Evolutionary conservation across 1,140 invertebrate species (phyloP), one percentile per base, ranked within the genome.

Genomic region (Mactra quadrangularis): DNA sequence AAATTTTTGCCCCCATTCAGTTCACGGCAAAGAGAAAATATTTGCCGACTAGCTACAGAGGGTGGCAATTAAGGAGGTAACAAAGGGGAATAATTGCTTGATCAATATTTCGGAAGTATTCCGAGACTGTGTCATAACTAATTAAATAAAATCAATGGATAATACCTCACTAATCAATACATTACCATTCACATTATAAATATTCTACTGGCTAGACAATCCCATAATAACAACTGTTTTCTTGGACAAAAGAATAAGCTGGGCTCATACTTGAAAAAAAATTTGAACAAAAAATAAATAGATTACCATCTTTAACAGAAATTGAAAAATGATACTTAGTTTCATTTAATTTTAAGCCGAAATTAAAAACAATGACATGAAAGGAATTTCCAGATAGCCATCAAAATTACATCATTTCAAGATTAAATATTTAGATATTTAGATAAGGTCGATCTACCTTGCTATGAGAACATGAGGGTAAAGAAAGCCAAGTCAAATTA

Each of bases 131-230:
- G 72, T 25, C 55, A 50, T 59, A 76, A 76, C 72, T 62, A 76
- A 76, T 76, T 76, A 76, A 60, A 53, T 60, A 35, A 47, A 76
- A 76, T 76, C 72, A 76, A 76, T 76, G 72, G 31, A 62, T 76
- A 62, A 62, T 76, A 35, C 57, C 57, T 62, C 50, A 62, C 35
- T 41, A 35, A 76, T 76, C 55, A 60, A 72, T 72, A 72, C 52
- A 7, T 50, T 1, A 35, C 33, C 38, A 41, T 47, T 72, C 38
- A 72, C 55, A 38, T 50, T 19, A 70, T 41, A 15, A 15, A 52
- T 55, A 22, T 35, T 35, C 50, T 25, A n/a, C 50, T 35, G 38
- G n/a, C 52, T 13, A n/a, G n/a, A 41, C 6, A 41, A 15, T 41
- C 38, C n/a, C n/a, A n/a, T 41, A 41, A 7, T 7, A 7, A 41